Evolutionary conservation across 2,888 invertebrate genomes (phyloP).

Genomic region (Pammene fasciana): DNA sequence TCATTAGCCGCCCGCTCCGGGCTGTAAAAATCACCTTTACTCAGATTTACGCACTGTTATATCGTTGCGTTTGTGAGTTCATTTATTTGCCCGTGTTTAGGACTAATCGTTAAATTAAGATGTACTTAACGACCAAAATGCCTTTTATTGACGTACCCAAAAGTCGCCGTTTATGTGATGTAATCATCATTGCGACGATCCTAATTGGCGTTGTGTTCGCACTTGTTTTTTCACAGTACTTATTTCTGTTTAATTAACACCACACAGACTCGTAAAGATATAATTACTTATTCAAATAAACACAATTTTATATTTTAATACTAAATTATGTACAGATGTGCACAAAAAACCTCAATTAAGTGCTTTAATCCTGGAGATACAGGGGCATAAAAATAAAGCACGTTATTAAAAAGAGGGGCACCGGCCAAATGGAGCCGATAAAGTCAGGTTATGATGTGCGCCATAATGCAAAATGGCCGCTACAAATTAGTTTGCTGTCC

Average conservation of each 20-base stretch:
- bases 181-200: conserved; percentile 29
- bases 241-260: conserved; percentile 20
- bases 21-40: conserved; percentile 64
- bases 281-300: conserved; percentile 18
- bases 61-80: conserved; percentile 53
- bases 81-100: conserved; percentile 61
- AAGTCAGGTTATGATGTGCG: conserved; percentile 71
- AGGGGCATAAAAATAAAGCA: conserved; percentile 77
- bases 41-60: conserved; percentile 64
- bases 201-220: conserved; percentile 16
- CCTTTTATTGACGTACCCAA: conserved; percentile 31
- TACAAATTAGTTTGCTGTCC: conserved; percentile 63
- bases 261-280: conserved; percentile 14
- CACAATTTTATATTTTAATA: conserved; percentile 44
- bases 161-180: conserved; percentile 19
- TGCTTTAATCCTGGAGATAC: conserved; percentile 68
- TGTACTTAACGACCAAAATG: conserved; percentile 43
- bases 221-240: not conserved
- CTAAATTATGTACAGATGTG: conserved; percentile 57
- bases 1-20: conserved; percentile 60
- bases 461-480: conserved; percentile 67
- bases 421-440: conserved; percentile 75
- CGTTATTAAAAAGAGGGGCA: conserved; percentile 77
- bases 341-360: conserved; percentile 69
- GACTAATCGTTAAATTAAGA: conserved; percentile 56